A percentile compares a stretch with the other conserved stretches of the same genome.
These are phyloP conservation scores for Ophion obscuratus DNA, from an alignment of 2,888 invertebrate genomes.

Conservation along the genomic window DNA sequence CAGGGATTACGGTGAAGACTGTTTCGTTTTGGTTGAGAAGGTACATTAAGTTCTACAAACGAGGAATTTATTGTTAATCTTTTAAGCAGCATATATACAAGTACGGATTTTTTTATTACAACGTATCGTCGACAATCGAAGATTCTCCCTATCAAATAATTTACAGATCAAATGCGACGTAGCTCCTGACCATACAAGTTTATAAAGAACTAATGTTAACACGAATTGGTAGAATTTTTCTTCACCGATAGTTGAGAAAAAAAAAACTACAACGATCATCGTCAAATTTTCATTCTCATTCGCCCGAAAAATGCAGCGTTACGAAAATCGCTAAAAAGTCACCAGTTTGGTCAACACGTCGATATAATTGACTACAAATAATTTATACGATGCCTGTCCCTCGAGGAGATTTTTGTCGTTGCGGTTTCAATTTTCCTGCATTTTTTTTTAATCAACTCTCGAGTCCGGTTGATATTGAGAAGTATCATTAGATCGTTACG, in stretches of 20 bases:
- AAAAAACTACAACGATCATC: not conserved
- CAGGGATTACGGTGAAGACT: not conserved
- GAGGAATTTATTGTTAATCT: not conserved
- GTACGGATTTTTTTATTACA: not conserved
- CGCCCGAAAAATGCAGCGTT: not conserved
- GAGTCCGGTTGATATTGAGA: not conserved
- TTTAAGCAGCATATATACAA: not conserved
- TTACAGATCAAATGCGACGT: not conserved
- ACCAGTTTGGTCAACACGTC: not conserved
- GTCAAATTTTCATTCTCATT: not conserved
- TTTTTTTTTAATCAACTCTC: not conserved
- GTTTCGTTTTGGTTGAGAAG: not conserved
- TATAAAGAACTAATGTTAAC: not conserved
- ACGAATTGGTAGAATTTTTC: not conserved
- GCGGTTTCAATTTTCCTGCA: not conserved
- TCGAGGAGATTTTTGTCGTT: not conserved
- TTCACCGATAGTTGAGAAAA: not conserved
- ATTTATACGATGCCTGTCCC: not conserved
- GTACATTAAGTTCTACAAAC: not conserved
- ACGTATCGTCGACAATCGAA: not conserved
- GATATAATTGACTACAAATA: not conserved
- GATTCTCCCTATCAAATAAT: not conserved
- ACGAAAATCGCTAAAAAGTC: not conserved
- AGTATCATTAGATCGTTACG: not conserved
- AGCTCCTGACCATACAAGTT: not conserved